Percentiles rank a stretch among this genome's conserved stretches.
Evolutionary conservation across 2,797 vertebrate species (phyloP).

Genomic region (Acestrorhynchus altus): DNA sequence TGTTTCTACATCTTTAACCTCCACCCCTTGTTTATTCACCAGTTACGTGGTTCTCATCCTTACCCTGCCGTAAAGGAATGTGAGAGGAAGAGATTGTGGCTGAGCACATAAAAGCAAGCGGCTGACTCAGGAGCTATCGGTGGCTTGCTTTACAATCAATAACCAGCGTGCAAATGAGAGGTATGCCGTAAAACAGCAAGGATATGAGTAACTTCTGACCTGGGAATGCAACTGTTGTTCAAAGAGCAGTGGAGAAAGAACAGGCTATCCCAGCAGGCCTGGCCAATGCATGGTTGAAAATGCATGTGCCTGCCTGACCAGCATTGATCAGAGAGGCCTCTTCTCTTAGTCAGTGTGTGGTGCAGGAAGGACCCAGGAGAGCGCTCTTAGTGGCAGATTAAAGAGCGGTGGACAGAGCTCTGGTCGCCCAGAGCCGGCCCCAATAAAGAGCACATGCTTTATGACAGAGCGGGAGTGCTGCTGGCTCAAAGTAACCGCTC

Average conservation of each 20-base stretch:
- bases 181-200: slow-evolving; percentile 25
- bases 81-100: too few species aligned
- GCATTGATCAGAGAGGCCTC: slow-evolving; percentile 57
- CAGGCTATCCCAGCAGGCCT: slow-evolving; percentile 54
- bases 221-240: slow-evolving; percentile 51
- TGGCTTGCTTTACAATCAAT: slow-evolving; percentile 48
- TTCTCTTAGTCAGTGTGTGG: slow-evolving; percentile 26
- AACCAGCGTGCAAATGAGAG: slow-evolving; percentile 46
- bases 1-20: slow-evolving; percentile 33
- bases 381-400: slow-evolving; percentile 76
- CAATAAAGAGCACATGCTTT: slow-evolving; percentile 80
- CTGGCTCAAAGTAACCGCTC: slow-evolving; percentile 72
- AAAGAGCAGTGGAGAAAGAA: slow-evolving; percentile 49
- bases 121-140: slow-evolving; percentile 53
- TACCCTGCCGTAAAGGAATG: slow-evolving; percentile 41
- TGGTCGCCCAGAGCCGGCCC: slow-evolving; percentile 51
- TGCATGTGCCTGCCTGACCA: slow-evolving; percentile 63
- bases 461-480: slow-evolving; percentile 75
- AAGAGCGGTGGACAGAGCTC: slow-evolving; percentile 62
- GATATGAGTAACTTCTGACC: slow-evolving; percentile 51
- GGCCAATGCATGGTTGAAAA: slow-evolving; percentile 68
- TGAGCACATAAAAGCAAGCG: slow-evolving; percentile 49
- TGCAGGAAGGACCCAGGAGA: slow-evolving; percentile 68
- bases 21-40: slow-evolving; percentile 25
- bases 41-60: slow-evolving; percentile 36